A percentile compares a stretch with the other conserved stretches of the same genome.
Evolutionary conservation across 2,888 invertebrate genomes (phyloP).

Genomic region (Strigamia transsilvanica): DNA sequence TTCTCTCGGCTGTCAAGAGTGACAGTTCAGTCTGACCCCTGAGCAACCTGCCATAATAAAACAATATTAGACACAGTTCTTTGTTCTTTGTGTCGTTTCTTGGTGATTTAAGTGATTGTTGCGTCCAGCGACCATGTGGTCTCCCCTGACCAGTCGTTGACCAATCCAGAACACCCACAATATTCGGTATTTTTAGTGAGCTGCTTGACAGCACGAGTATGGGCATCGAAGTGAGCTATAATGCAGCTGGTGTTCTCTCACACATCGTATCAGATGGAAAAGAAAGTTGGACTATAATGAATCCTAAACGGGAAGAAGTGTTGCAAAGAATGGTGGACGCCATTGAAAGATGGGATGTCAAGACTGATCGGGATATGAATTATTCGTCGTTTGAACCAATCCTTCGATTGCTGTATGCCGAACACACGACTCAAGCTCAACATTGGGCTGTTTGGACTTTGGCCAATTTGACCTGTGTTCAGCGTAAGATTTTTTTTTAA

Average conservation of each 20-base stretch:
- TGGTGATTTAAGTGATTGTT: too few relatives aligned
- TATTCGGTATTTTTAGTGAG: constrained; percentile 68
- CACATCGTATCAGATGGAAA: constrained; percentile 94
- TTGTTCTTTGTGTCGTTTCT: too few relatives aligned
- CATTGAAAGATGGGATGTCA: constrained; percentile 87
- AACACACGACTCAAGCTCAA: constrained; percentile 90
- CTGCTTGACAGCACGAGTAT: constrained; percentile 86
- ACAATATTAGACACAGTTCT: too few relatives aligned
- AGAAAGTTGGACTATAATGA: constrained; percentile 79
- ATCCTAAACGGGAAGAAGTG: constrained; percentile 77
- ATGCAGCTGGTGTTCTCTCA: constrained; percentile 93
- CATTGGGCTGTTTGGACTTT: constrained; percentile 98
- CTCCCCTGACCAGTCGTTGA: too few relatives aligned
- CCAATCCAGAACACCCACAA: too few relatives aligned
- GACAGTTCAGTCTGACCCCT: too few relatives aligned
- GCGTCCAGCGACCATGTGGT: too few relatives aligned
- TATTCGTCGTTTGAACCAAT: constrained; percentile 96
- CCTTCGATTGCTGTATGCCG: constrained; percentile 79
- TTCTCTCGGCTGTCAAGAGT: too few relatives aligned
- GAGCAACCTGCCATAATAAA: too few relatives aligned
- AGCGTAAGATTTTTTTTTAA: constrained; percentile 72
- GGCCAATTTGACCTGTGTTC: constrained; percentile 92
- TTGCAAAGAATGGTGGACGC: constrained; percentile 79
- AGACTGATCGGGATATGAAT: constrained; percentile 91
- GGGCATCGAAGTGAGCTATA: constrained; percentile 96